phyloP scores from a whole-genome alignment of 2,113 vertebrate genomes.

The Trematocara nigrifrons region DNA sequence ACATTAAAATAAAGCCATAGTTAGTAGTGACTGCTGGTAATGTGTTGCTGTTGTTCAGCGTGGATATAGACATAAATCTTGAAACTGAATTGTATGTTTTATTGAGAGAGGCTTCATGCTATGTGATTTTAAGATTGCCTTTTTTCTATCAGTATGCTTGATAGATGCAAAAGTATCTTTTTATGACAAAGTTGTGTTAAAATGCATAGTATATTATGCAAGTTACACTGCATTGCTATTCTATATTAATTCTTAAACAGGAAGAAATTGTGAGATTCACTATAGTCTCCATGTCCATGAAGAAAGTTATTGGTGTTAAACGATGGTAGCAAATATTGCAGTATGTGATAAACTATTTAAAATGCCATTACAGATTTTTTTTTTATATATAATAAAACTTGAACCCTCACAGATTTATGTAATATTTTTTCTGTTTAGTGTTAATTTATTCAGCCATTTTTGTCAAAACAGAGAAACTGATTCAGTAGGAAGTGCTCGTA shows the following conservation, averaged over 20 bases:
- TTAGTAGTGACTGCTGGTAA: neutral
- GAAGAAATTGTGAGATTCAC: neutral
- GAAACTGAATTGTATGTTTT: neutral
- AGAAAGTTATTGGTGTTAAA: neutral
- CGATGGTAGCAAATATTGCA: neutral
- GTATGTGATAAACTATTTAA: neutral
- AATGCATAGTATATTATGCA: neutral
- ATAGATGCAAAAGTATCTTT: neutral
- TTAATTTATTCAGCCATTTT: neutral
- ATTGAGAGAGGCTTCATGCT: neutral
- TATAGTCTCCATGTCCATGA: neutral
- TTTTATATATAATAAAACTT: neutral
- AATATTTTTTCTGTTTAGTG: neutral
- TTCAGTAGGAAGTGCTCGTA: fast-evolving
- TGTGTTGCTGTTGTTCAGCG: neutral
- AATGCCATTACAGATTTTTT: neutral
- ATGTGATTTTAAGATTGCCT: neutral
- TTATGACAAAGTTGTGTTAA: neutral
- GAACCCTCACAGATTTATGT: neutral
- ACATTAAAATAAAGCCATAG: neutral
- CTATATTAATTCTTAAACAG: neutral
- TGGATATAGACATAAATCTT: neutral
- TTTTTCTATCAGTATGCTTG: neutral
- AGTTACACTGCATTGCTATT: neutral
- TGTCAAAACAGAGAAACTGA: neutral